A percentile compares a stretch with the other conserved stretches of the same genome.
Conservation (phyloP, 2,888 invertebrate genomes). For the Aromia moschata region DNA sequence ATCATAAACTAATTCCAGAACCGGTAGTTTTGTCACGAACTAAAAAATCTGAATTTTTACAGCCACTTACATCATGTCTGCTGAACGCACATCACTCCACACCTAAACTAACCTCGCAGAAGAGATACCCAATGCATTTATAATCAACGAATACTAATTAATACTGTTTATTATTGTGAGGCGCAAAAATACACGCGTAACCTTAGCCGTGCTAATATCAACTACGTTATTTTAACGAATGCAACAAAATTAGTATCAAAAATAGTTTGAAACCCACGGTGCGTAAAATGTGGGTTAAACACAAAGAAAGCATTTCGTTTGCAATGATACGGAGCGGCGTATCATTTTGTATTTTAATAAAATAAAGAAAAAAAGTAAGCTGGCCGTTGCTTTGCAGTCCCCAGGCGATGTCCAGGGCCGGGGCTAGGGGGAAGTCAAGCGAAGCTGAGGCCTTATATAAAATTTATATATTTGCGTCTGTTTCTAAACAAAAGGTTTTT, state of each 20-base stretch:
- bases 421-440: too few species aligned
- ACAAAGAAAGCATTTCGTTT: constrained; percentile 22
- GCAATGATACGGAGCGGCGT: neutral
- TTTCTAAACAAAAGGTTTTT: too few species aligned
- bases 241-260: constrained; percentile 31
- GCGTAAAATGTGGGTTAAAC: constrained; percentile 38
- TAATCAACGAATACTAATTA: neutral
- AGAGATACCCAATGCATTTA: neutral
- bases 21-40: neutral
- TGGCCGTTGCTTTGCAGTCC: too few species aligned
- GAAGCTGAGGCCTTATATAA: too few species aligned
- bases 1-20: neutral
- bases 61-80: constrained; percentile 15
- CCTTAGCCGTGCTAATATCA: constrained; percentile 4
- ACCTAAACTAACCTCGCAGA: constrained; percentile 2
- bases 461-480: too few species aligned
- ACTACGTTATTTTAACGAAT: constrained; percentile 12
- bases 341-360: neutral
- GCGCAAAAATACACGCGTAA: neutral
- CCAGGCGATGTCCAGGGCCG: too few species aligned
- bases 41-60: neutral
- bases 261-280: constrained; percentile 34
- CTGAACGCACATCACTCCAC: neutral
- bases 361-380: neutral
- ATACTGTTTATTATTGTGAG: neutral